These are phyloP conservation scores for Schizothorax lantsangensis DNA, from an alignment of 2,797 vertebrate genomes.

Conservation along the genomic window DNA sequence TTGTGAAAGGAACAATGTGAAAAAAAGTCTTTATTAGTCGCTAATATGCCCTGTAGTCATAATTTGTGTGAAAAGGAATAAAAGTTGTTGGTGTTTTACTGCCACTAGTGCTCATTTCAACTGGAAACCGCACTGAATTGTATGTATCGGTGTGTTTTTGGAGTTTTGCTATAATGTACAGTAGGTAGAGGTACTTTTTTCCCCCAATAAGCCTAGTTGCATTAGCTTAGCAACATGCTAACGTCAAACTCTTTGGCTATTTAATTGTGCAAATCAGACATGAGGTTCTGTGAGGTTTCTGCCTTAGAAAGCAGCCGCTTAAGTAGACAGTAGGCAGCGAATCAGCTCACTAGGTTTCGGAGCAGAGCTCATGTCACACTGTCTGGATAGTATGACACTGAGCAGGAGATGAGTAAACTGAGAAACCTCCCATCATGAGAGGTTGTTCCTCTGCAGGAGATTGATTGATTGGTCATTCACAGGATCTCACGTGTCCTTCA, in stretches of 20 bases:
- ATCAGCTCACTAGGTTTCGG: neutral
- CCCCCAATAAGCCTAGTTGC: neutral
- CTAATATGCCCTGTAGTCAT: neutral
- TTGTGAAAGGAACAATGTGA: neutral
- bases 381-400: neutral
- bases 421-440: constrained; percentile 62
- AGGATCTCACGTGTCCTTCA: constrained; percentile 73
- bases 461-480: constrained; percentile 79
- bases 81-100: neutral
- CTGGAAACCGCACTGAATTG: neutral
- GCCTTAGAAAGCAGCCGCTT: neutral
- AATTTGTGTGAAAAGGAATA: neutral
- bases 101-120: neutral
- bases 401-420: constrained; percentile 10
- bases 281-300: neutral
- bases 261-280: neutral
- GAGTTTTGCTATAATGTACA: too few species aligned
- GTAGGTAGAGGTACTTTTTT: neutral
- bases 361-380: constrained; percentile 21
- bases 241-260: neutral
- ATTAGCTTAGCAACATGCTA: neutral
- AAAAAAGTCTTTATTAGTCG: neutral
- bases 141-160: neutral
- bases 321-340: neutral
- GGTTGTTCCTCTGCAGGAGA: constrained; percentile 64